Evolutionary conservation across 2,888 invertebrate genomes (phyloP), one percentile per base, ranked within the genome.

Genomic region (Agrochola circellaris): DNA sequence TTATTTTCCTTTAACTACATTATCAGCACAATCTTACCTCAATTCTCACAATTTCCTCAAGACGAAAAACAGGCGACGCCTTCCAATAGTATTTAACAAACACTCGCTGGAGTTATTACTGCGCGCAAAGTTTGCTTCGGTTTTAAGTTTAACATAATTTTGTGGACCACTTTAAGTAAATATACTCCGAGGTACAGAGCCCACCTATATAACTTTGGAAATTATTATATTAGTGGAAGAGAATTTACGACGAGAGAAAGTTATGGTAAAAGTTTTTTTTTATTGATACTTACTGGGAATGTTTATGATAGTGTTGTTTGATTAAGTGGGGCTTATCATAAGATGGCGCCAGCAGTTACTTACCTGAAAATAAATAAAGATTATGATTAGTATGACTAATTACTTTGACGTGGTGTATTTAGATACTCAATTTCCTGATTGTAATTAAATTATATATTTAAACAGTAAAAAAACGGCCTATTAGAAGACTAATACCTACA

Each of bases 91-190:
- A 89, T 79, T 72, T 58, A 73, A 73, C 78, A 80, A 88, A 85
- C 82, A 86, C 89, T 85, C 90, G 75, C 82, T 65, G 89, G 91
- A 91, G 92, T 93, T 94, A 93, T 94, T 94, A 92, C 91, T 91
- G 88, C 90, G 88, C 76, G 85, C 81, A 86, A 94, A 94, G 90
- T 95, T 95, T 88, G 85, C 89, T 91, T 90, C 89, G 90, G 91
- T 92, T 91, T 92, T 89, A 90, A 92, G 91, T 93, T 93, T 93
- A 91, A 93, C 45, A 94, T 94, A 94, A 94, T 94, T 94, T 93
- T 88, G 90, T 89, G 87, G 91, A 91, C 92, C 93, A 90, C 93
- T 92, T 90, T 91, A 91, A 91, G 93, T 93, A 94, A 95, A 94
- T 93, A 94, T 87, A 92, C 92, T 93, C 90, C 42, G 73, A 77